Evolutionary conservation across 2,113 vertebrate genomes (phyloP), one percentile per base, ranked within the genome.

Genomic region (Verasper variegatus): DNA sequence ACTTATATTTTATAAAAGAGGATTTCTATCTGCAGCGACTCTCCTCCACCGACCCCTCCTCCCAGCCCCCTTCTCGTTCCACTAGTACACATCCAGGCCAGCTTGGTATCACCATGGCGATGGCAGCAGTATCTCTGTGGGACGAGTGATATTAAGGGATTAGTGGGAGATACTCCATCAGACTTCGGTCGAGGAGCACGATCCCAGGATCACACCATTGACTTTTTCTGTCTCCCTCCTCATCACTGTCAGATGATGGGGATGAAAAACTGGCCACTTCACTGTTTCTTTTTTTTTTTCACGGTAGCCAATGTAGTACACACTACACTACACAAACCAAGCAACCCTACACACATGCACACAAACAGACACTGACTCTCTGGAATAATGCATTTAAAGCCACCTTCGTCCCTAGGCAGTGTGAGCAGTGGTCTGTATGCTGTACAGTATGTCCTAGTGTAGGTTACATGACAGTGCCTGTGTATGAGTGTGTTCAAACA

Each of bases 141-240:
- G 84, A 81, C 52, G 66, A 80, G 84, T 82, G 79, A 88, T 88
- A 84, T 91, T 90, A 89, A 83, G 73, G 82, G 88, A 91, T 90
- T 92, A 92, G 78, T 6, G 54, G 70, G 86, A 89, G 89, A 92
- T 92, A 85, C 81, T 82, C 84, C 74, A 86, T 86, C 83, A 82
- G 82, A 86, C 79, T 82, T 77, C 47, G 57, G 78, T 77, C 31
- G 71, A 78, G 68, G 77, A 74, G 77, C 74, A 76, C 72, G 26
- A 86, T 84, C 84, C 84, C 37, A 12, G 68, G 82, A 89, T 90
- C 79, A 83, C 71, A 72, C 72, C 74, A 78, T 80, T 51, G 10
- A 23, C 80, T 84, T 67, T 73, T 71, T 77, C 24, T 54, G 61
- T 58, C 76, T 67, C 56, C 51, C 60, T 64, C 55, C 69, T 76